Conservation (phyloP, 2,113 vertebrate genomes). For the Laterallus jamaicensis region DNA sequence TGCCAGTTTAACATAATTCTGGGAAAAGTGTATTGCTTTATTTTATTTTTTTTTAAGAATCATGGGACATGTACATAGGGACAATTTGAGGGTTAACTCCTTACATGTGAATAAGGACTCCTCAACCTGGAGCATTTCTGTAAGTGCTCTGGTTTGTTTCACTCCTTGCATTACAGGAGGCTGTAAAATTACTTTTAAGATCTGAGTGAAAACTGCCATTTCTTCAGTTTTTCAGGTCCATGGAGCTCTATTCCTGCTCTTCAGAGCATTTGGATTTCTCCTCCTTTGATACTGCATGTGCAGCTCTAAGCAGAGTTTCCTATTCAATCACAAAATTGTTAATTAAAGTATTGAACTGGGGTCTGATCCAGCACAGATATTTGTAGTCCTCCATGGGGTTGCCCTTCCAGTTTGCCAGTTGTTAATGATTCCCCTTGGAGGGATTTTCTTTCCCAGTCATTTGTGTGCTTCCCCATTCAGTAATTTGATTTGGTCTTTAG, state of each 20-base stretch:
- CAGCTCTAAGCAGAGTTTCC: neutral
- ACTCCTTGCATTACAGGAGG: neutral
- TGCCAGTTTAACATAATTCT: neutral
- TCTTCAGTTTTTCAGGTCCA: neutral
- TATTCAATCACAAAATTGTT: neutral
- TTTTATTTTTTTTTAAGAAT: neutral
- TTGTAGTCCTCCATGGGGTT: neutral
- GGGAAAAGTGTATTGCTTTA: neutral
- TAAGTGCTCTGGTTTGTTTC: neutral
- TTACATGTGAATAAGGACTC: neutral
- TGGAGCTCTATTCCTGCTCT: neutral
- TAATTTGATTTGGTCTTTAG: neutral
- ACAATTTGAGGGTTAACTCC: neutral
- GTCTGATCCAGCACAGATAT: neutral
- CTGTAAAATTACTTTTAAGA: neutral
- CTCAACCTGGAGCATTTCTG: neutral
- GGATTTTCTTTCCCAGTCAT: neutral
- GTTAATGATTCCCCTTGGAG: neutral
- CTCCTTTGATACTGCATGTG: neutral
- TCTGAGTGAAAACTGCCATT: neutral
- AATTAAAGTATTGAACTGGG: neutral
- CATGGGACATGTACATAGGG: neutral
- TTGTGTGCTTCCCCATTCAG: neutral
- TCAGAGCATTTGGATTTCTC: neutral
- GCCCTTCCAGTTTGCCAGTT: neutral